phyloP scores from a whole-genome alignment of 2,113 vertebrate species.

The Haemorhous mexicanus region DNA sequence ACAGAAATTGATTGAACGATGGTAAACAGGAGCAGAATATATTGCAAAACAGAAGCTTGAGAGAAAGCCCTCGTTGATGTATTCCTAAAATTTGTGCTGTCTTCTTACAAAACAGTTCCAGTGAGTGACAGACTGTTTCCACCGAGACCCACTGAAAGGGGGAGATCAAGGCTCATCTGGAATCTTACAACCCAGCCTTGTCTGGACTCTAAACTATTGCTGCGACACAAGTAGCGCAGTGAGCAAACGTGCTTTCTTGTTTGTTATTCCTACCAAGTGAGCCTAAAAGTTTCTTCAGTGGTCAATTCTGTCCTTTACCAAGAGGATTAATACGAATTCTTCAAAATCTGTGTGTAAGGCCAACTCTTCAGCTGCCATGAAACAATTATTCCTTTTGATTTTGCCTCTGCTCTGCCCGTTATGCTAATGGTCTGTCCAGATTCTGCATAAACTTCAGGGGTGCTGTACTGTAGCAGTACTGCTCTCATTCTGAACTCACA shows the following conservation, averaged over 20 bases:
- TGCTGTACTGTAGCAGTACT: fast-evolving
- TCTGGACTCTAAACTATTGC: background rate
- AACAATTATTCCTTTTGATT: background rate
- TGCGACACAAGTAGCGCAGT: background rate
- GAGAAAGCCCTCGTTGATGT: background rate
- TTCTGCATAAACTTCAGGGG: background rate
- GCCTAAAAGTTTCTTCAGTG: background rate
- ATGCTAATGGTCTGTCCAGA: background rate
- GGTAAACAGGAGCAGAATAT: background rate
- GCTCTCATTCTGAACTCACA: background rate
- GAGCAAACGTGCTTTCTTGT: background rate
- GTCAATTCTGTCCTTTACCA: background rate
- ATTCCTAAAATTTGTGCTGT: background rate
- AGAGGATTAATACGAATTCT: background rate
- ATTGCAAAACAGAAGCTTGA: background rate
- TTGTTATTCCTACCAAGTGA: background rate
- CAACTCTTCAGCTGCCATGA: background rate
- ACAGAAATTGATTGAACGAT: background rate
- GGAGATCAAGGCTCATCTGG: fast-evolving
- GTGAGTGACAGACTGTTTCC: background rate
- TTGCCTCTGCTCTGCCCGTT: background rate
- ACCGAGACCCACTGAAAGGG: background rate
- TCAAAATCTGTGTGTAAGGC: background rate
- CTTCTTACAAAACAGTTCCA: background rate
- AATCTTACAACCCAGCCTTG: background rate